A percentile compares a stretch with the other conserved stretches of the same genome.
These are phyloP conservation scores for Vimba vimba DNA, from an alignment of 2,113 vertebrate genomes.

Conservation along the genomic window DNA sequence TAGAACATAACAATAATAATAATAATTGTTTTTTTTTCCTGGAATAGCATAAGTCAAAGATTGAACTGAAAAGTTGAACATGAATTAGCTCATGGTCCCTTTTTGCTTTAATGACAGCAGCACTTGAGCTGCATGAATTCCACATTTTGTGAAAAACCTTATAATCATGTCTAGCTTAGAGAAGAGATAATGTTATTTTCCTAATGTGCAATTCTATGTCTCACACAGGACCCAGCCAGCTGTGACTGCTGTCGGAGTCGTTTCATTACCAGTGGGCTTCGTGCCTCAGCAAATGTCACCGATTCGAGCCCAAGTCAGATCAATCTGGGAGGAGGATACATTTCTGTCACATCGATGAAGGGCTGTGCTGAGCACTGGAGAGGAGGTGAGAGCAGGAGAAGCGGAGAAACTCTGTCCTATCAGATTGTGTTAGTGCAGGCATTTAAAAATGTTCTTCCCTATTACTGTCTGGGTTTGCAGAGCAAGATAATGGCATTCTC, in stretches of 20 bases:
- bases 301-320: slow-evolving; percentile 44
- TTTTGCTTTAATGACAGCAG: not conserved
- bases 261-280: slow-evolving; percentile 33
- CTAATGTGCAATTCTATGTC: slow-evolving; percentile 9
- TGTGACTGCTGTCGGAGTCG: slow-evolving; percentile 37
- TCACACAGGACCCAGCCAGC: not conserved
- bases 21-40: not conserved
- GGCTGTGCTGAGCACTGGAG: slow-evolving; percentile 5
- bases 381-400: slow-evolving; percentile 29
- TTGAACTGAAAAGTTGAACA: not conserved
- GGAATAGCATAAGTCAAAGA: not conserved
- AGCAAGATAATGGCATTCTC: slow-evolving; percentile 16
- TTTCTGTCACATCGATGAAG: slow-evolving; percentile 46
- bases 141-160: not conserved
- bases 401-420: slow-evolving; percentile 26
- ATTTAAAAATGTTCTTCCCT: slow-evolving; percentile 23
- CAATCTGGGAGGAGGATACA: slow-evolving; percentile 42
- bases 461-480: not conserved
- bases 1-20: not conserved
- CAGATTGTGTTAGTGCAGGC: slow-evolving; percentile 27
- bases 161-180: not conserved
- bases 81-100: too few species aligned
- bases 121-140: not conserved
- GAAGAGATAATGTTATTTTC: slow-evolving; percentile 14
- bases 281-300: slow-evolving; percentile 32